Conservation (phyloP, 2,113 vertebrate genomes). For the Rallus limicola region DNA sequence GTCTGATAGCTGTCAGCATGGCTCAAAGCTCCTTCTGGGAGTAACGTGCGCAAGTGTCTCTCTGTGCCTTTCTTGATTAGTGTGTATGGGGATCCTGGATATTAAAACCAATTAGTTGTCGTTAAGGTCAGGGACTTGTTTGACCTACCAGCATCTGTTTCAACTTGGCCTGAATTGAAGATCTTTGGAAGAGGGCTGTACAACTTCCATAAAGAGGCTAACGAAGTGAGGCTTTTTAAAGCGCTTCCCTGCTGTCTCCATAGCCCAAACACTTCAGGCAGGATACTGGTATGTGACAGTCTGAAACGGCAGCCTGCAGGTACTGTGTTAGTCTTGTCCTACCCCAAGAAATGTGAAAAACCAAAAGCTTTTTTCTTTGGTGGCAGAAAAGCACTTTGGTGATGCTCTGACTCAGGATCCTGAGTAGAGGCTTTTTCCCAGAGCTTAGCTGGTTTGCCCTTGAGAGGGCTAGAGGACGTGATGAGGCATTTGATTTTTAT, state of each 20-base stretch:
- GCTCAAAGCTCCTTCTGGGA: constrained; percentile 25
- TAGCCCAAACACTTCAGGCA: constrained; percentile 4
- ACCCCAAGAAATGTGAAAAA: background rate
- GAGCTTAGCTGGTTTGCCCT: constrained; percentile 8
- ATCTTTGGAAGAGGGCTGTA: background rate
- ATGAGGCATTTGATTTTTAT: constrained; percentile 5
- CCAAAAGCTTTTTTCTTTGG: background rate
- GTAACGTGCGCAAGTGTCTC: background rate
- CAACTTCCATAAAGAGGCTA: constrained; percentile 2
- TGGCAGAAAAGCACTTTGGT: background rate
- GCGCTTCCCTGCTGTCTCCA: constrained; percentile 24
- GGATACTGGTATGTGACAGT: background rate
- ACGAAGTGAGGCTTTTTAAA: constrained; percentile 51
- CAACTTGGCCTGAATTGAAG: constrained; percentile 39
- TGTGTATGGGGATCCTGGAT: background rate
- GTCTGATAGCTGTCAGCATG: constrained; percentile 7
- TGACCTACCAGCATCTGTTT: constrained; percentile 5
- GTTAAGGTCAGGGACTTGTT: constrained; percentile 24
- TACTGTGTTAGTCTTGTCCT: background rate
- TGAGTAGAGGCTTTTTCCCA: background rate
- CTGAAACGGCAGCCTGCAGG: background rate
- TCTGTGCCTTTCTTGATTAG: background rate
- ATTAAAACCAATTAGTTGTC: constrained; percentile 44
- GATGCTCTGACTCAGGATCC: background rate
- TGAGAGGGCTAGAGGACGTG: background rate